A percentile compares a stretch with the other conserved stretches of the same genome.
Evolutionary conservation across 92 coral and sea anemone species (phyloP).

Genomic region (Bergia sp.): DNA sequence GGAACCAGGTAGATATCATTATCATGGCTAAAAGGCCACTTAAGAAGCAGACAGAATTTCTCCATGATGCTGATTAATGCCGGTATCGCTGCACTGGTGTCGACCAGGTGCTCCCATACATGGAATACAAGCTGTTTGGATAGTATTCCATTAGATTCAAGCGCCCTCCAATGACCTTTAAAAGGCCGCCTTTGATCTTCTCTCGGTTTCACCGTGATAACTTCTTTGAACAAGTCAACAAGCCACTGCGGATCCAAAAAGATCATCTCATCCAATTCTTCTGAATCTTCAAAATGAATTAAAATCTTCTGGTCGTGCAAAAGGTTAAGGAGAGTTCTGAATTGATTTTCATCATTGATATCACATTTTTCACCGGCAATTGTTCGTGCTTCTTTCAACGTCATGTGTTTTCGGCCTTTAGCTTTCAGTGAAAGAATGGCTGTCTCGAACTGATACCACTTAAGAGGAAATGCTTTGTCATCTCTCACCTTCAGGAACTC

Average conservation of each 20-base stretch:
- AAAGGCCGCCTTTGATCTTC: conserved; percentile 2
- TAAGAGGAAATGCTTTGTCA: conserved; percentile 43
- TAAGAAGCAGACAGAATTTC: conserved; percentile 56
- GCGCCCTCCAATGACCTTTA: conserved; percentile 50
- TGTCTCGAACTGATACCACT: conserved; percentile 58
- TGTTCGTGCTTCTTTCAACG: conserved; percentile 26
- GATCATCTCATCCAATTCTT: conserved; percentile 29
- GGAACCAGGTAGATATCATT: conserved; percentile 50
- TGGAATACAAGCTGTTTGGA: conserved; percentile 39
- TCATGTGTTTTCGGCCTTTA: conserved; percentile 39
- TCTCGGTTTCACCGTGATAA: conserved; percentile 58
- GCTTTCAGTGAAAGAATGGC: conserved; percentile 25
- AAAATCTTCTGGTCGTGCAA: conserved; percentile 62
- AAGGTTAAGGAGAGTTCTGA: conserved; percentile 46
- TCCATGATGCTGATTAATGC: conserved; percentile 58
- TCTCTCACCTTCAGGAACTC: conserved; percentile 42
- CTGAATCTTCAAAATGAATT: conserved; percentile 53
- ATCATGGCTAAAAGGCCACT: conserved; percentile 42
- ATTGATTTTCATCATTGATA: conserved; percentile 30
- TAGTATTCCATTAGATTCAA: conserved; percentile 56
- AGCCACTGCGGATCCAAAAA: conserved; percentile 69
- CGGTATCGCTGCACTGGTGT: neutral
- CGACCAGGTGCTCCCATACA: conserved; percentile 38
- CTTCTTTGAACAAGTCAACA: conserved; percentile 56
- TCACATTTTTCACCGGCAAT: conserved; percentile 42